Base-by-base conservation (phyloP, 2,888 invertebrate species). In the Rugalucina vietnamica region DNA sequence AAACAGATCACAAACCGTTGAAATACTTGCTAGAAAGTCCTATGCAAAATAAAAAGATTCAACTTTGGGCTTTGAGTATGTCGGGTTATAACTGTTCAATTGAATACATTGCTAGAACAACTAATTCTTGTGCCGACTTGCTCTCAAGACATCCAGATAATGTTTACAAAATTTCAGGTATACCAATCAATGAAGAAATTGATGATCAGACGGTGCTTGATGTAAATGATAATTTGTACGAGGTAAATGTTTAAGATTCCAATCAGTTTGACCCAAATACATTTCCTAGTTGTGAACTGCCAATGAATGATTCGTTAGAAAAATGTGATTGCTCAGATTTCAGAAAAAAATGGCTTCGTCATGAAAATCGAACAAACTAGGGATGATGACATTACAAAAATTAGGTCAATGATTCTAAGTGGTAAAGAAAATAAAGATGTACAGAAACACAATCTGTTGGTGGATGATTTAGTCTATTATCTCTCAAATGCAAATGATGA, bases 401-500 rank as follows among this genome's bases (percentile, higher is more conserved):
- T 84, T 21, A 85, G 39, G 39, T 27, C 27, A 0, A 54, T 49
- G 34, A 21, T 86, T 1, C n/a, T 43, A 27, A 65, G 75, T 50
- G 74, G 75, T n/a, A 37, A 73, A 37, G 54, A 18, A 0, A 73
- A 21, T 18, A 75, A 72, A 54, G 5, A 18, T 18, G 18, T 69
- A 21, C 32, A 76, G n/a, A 80, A 54, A 36, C 72, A 75, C 21
- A 50, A 71, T 71, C 24, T 87, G 0, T 2, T 81, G 14, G 43
- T 85, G 0, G 80, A 85, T 37, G 72, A 82, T 24, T 14, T 89
- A 29, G 10, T 87, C 1, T 85, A 87, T 79, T 79, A 79, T 43
- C 50, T 85, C 0, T 76, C 83, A 21, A 78, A 84, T 32, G n/a
- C 75, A 36, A 82, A 86, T 76, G 79, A 69, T 54, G 83, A 86